A percentile compares a stretch with the other conserved stretches of the same genome.
Conservation (phyloP, 2,113 vertebrate genomes). For the Strix uralensis region DNA sequence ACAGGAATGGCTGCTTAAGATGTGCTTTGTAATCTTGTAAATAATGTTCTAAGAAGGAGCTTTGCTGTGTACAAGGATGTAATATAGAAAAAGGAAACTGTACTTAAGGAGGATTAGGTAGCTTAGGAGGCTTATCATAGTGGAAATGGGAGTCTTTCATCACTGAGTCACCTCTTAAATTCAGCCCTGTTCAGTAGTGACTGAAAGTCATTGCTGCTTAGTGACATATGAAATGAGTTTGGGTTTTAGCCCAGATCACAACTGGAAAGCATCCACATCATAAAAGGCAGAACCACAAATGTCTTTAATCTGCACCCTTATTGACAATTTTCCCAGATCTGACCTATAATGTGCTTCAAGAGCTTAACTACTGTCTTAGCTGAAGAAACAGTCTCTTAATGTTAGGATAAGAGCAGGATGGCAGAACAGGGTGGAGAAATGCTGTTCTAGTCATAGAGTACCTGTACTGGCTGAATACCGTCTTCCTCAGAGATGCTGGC, state of each 20-base stretch:
- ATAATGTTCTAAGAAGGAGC: neutral
- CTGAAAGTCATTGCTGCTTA: conserved; percentile 37
- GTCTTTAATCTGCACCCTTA: neutral
- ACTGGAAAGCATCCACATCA: conserved; percentile 24
- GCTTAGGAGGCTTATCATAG: conserved; percentile 13
- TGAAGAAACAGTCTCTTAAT: neutral
- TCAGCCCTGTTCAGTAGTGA: neutral
- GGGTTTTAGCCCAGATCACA: conserved; percentile 16
- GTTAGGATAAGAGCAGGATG: neutral
- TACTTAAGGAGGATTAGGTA: conserved; percentile 36
- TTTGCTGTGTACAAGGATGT: neutral
- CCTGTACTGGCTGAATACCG: neutral
- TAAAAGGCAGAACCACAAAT: conserved; percentile 15
- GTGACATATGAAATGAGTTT: conserved; percentile 49
- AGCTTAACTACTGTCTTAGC: neutral
- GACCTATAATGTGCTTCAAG: neutral
- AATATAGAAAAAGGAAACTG: conserved; percentile 5
- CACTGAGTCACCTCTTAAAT: conserved; percentile 29
- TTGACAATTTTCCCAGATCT: neutral
- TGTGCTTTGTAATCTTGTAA: neutral
- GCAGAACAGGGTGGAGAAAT: neutral
- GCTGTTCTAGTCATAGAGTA: neutral
- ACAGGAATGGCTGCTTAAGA: neutral
- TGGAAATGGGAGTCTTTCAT: neutral
- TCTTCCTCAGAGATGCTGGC: neutral